Percentiles rank a stretch among this genome's conserved stretches.
Evolutionary conservation across 1,140 invertebrate species (phyloP).

Genomic region (Thaumetopoea pityocampa): DNA sequence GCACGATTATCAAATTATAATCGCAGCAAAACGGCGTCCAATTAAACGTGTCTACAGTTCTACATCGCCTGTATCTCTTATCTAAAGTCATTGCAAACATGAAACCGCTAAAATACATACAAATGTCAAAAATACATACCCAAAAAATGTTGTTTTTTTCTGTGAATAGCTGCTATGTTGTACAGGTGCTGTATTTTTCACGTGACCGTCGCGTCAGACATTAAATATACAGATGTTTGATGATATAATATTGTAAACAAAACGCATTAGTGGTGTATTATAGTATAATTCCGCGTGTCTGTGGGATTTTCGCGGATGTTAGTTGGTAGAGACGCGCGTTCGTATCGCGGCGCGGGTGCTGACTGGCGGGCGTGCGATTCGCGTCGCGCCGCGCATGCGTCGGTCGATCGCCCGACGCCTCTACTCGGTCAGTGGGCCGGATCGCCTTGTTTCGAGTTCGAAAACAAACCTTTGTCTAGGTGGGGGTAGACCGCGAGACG

Average conservation of each 20-base stretch:
- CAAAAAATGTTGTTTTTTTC: slow-evolving; percentile 15
- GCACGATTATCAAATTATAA: slow-evolving; percentile 1
- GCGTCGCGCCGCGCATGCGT: slow-evolving; percentile 39
- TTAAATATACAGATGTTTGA: slow-evolving; percentile 52
- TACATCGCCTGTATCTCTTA: slow-evolving; percentile 7
- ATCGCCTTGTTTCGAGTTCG: slow-evolving; percentile 29
- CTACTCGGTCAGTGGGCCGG: slow-evolving; percentile 62
- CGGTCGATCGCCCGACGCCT: slow-evolving; percentile 57
- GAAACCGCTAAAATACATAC: slow-evolving; percentile 17
- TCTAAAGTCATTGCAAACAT: slow-evolving; percentile 13
- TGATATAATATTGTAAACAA: slow-evolving; percentile 56
- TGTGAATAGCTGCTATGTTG: slow-evolving; percentile 9
- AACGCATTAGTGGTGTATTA: slow-evolving; percentile 36
- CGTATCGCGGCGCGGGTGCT: slow-evolving; percentile 42
- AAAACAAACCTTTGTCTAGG: slow-evolving; percentile 59
- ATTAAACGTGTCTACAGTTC: too few species aligned
- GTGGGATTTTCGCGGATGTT: slow-evolving; percentile 16
- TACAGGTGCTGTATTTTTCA: slow-evolving; percentile 8
- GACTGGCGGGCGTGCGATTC: slow-evolving; percentile 41
- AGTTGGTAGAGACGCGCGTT: slow-evolving; percentile 31
- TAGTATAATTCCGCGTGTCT: slow-evolving; percentile 11
- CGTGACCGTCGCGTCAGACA: slow-evolving; percentile 34
- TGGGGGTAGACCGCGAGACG: slow-evolving; percentile 51
- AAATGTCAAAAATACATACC: slow-evolving; percentile 35
- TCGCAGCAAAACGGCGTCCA: neutral